Percentiles rank a stretch among this genome's conserved stretches.
Conservation (phyloP, 1,140 invertebrate species). For the Batillaria attramentaria region DNA sequence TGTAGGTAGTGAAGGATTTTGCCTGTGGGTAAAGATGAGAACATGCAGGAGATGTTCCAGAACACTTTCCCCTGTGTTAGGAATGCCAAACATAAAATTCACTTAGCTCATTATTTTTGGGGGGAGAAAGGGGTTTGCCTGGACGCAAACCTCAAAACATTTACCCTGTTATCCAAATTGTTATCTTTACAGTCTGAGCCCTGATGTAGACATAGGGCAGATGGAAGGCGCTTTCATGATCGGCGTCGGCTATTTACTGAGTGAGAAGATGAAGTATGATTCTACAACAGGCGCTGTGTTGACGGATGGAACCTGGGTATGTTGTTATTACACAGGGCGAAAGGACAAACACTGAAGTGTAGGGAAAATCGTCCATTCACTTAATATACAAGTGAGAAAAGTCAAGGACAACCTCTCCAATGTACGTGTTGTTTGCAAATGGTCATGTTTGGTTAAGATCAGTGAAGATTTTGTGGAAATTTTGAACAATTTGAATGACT, state of each 20-base stretch:
- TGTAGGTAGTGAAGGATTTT: too few species aligned
- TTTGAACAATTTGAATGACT: too few species aligned
- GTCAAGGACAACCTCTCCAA: background rate
- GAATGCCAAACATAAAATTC: background rate
- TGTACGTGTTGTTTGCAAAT: background rate
- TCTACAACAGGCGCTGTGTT: constrained; percentile 78
- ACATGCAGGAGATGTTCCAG: too few species aligned
- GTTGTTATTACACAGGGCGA: background rate
- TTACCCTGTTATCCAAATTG: background rate
- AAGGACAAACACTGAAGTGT: too few species aligned
- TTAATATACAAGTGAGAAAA: background rate
- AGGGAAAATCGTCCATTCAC: background rate
- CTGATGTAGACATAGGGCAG: constrained; percentile 84
- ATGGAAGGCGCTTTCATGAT: constrained; percentile 90
- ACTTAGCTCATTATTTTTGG: background rate
- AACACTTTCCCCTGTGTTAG: too few species aligned
- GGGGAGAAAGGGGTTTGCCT: background rate
- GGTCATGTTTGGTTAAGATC: too few species aligned
- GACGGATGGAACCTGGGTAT: constrained; percentile 84
- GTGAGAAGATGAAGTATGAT: constrained; percentile 82
- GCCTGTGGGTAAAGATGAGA: too few species aligned
- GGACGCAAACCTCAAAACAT: background rate
- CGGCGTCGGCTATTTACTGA: constrained; percentile 87
- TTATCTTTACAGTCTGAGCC: constrained; percentile 52
- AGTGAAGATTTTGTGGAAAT: too few species aligned